Conservation (phyloP, 2,888 invertebrate species). For the Caenorhabditis sp. region DNA sequence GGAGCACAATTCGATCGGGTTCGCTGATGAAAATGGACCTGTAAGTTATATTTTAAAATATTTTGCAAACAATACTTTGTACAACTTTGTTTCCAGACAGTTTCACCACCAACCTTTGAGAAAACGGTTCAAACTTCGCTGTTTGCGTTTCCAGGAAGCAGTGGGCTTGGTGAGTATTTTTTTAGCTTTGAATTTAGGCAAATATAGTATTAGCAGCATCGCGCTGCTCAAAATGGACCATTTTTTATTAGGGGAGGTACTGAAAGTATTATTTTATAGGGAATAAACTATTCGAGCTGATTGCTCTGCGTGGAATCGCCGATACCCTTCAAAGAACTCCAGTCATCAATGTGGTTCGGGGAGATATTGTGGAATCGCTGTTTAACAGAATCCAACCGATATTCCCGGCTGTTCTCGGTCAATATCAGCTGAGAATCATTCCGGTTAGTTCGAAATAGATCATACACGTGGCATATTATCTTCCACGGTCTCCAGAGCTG, state of each 20-base stretch:
- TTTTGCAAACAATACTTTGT: neutral
- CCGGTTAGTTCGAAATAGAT: too few species aligned
- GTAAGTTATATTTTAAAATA: neutral
- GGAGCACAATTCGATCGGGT: conserved; percentile 1
- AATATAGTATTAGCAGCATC: too few species aligned
- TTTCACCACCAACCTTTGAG: neutral
- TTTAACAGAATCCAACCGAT: conserved; percentile 29
- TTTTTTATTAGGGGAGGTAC: too few species aligned
- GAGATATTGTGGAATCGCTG: conserved; percentile 1
- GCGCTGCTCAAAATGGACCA: too few species aligned
- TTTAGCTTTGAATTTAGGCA: neutral
- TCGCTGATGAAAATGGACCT: too few species aligned
- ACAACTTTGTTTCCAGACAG: neutral
- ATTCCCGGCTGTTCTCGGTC: conserved; percentile 35
- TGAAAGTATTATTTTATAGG: conserved; percentile 9
- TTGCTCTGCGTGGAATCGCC: conserved; percentile 44
- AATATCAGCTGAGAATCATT: conserved; percentile 31
- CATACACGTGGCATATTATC: too few species aligned
- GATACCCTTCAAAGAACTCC: conserved; percentile 21
- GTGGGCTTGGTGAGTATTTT: conserved; percentile 19
- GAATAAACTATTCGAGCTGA: conserved; percentile 43
- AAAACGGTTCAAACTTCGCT: conserved; percentile 29
- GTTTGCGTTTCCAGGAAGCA: conserved; percentile 16
- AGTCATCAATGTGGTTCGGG: conserved; percentile 31
- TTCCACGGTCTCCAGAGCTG: too few species aligned